These are phyloP conservation scores for Macquaria australasica DNA, from an alignment of 2,113 vertebrate species.

Conservation along the genomic window DNA sequence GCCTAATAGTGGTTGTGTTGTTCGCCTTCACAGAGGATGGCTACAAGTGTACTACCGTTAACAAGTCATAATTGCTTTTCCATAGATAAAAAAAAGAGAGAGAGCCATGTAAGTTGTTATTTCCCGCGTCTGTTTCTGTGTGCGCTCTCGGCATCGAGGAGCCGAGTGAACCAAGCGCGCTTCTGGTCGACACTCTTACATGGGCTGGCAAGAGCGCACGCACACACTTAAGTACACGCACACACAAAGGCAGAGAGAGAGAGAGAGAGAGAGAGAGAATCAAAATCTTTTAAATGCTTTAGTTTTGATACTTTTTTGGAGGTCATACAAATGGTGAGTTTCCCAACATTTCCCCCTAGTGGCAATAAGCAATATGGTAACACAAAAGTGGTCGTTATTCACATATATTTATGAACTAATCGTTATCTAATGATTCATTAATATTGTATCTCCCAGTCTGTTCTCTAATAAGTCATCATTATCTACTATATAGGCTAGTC, in stretches of 20 bases:
- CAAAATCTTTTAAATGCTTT: not conserved
- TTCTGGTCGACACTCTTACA: slow-evolving; percentile 41
- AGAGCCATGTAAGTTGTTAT: slow-evolving; percentile 32
- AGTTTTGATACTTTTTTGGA: not conserved
- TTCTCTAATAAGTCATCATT: not conserved
- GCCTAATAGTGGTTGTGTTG: not conserved
- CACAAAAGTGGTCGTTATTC: not conserved
- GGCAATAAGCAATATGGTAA: not conserved
- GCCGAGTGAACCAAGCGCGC: slow-evolving; percentile 69
- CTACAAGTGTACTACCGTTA: slow-evolving; percentile 32
- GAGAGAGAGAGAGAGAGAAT: not conserved
- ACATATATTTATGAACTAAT: not conserved
- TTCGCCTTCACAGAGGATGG: slow-evolving; percentile 26
- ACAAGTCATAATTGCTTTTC: slow-evolving; percentile 56
- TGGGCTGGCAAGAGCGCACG: slow-evolving; percentile 21
- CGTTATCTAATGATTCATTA: not conserved
- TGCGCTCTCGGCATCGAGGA: slow-evolving; percentile 71
- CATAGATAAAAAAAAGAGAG: not conserved
- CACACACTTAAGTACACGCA: not conserved
- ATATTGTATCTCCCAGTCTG: not conserved
- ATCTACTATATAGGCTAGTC: not conserved
- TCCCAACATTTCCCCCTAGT: not conserved
- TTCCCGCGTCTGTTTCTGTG: slow-evolving; percentile 32
- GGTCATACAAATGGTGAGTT: not conserved
- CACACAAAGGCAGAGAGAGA: slow-evolving; percentile 15